Conservation (phyloP, 2,888 invertebrate genomes). For the Pelosia muscerda region DNA sequence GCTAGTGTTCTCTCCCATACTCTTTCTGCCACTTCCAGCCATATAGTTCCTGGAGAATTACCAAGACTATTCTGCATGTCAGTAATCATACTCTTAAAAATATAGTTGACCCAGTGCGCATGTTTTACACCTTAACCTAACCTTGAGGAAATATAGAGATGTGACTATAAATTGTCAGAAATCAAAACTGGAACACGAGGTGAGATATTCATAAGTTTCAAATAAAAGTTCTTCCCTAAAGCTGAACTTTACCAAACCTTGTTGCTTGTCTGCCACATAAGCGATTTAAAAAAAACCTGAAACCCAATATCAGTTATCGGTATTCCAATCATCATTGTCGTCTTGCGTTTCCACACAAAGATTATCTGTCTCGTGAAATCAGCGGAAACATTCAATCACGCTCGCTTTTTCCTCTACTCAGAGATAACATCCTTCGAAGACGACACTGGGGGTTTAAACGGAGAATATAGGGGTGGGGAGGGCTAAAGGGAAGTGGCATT, state of each 20-base stretch:
- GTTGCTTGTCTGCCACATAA: too few relatives aligned
- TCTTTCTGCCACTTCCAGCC: too few relatives aligned
- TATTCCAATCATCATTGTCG: conserved; percentile 50
- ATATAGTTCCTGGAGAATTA: too few relatives aligned
- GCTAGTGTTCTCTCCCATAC: too few relatives aligned
- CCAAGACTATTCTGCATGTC: too few relatives aligned
- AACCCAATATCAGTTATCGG: conserved; percentile 43
- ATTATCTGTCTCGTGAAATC: conserved; percentile 75
- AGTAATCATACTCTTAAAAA: neutral
- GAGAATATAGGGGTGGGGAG: conserved; percentile 45
- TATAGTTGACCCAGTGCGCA: neutral
- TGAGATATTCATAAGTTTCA: neutral
- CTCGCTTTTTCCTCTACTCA: conserved; percentile 64
- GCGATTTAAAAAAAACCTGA: too few relatives aligned
- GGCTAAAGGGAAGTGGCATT: conserved; percentile 78
- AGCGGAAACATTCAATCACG: conserved; percentile 84
- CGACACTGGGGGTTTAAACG: conserved; percentile 44
- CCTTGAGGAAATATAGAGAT: neutral
- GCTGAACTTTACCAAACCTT: conserved; percentile 14
- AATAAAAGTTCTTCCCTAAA: neutral
- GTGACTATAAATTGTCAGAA: neutral
- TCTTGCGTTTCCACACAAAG: conserved; percentile 65
- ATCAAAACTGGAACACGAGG: neutral
- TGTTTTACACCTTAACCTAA: neutral
- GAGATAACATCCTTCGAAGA: conserved; percentile 71